Evolutionary conservation across 2,113 vertebrate species (phyloP), one percentile per base, ranked within the genome.

Genomic region (Athene noctua): DNA sequence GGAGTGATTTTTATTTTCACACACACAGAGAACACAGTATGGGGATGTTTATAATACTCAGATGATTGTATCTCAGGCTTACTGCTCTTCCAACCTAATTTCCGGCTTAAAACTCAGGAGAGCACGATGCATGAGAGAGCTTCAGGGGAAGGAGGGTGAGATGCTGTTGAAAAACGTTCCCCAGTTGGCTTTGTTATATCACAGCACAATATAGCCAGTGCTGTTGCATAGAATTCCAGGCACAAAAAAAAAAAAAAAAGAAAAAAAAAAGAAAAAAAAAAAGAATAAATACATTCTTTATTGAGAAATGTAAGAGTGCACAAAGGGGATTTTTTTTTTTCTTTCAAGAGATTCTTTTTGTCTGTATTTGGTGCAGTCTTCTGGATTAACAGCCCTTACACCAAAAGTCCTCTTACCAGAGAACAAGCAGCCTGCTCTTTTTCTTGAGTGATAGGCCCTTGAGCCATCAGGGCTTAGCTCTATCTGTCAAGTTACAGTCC

Each of bases 81-180:
- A 85, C 80, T 95, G 17, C 67, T 94, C 91, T 96, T 77, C 40
- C 25, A 92, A 38, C 71, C 55, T 66, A 95, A 63, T 97, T 97
- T 98, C 82, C 2, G 0, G 19, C 82, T 88, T 78, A 94, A 96
- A 96, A 51, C 80, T 92, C 77, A 80, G 29, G 59, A 90, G 95
- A 94, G 21, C 40, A 70, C 16, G 1, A 95, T 54, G 54, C 54
- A 49, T 86, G 61, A 93, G 74, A 90, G 36, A 95, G 11, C 80
- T 96, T 95, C 27, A 83, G 36, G 49, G 44, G 26, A 90, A 29
- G 26, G 21, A 74, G 27, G 13, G 21, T 80, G 46, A 57, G 93
- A 84, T 71, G 52, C 42, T 94, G 65, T 32, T 80, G 61, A 93
- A 72, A 94, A 94, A 61, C 1, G 0, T 66, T 94, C 59, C 47